Evolutionary conservation across 2,797 vertebrate genomes (phyloP), one percentile per base, ranked within the genome.

Genomic region (Picus viridis): DNA sequence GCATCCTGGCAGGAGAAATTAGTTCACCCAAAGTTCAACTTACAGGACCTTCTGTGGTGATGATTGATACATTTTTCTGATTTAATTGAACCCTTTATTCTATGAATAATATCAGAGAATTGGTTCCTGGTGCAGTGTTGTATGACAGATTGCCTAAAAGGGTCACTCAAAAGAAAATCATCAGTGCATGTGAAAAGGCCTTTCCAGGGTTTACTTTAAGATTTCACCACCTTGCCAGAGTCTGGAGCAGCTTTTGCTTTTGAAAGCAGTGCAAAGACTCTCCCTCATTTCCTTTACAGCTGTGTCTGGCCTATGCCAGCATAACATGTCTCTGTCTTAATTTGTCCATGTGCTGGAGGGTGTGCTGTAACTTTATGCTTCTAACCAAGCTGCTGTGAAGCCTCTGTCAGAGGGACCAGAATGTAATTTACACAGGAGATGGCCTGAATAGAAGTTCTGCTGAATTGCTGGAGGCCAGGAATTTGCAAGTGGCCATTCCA

Each of bases 221-320:
- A 22, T 43, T n/a, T 63, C n/a, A 20, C 7, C 32, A 30, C 32
- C 56, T 74, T 29, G 3, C 39, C 62, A 36, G 47, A 65, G 14
- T 24, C 24, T n/a, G 2, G 41, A 32, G 22, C 16, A 62, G 27
- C 27, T 39, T 17, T 3, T 24, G 49, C 49, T 53, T 74, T 32
- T 26, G 41, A 41, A 77, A 86, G 43, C 43, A 23, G 16, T 8
- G 36, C 43, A n/a, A 41, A 68, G 41, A 30, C 19, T 36, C 45
- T 4, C 32, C 6, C 2, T 43, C 4, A 2, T n/a, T 72, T 58
- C 56, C 58, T 53, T 75, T 9, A 16, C 10, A 7, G 2, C 14
- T 20, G 1, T 9, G 5, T 34, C 64, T 86, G n/a, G 63, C 19
- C n/a, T 16, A 1, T 20, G 18, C 7, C 1, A 5, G 6, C 6